Base-by-base conservation (phyloP, 2,113 vertebrate species). In the Propithecus coquereli region DNA sequence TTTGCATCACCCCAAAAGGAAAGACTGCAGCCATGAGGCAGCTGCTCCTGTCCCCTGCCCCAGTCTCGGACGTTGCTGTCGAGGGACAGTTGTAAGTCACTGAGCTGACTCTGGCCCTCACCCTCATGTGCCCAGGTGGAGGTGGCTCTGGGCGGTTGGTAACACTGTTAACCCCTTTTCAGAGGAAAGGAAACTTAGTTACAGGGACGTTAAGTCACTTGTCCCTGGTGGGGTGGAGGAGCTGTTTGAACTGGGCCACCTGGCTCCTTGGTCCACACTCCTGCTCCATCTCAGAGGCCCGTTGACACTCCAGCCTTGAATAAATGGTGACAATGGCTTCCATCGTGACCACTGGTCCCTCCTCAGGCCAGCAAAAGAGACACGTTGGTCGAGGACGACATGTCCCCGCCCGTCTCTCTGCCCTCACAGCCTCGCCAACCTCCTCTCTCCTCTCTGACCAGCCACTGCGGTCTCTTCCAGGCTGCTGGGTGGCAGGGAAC, bases 351-450 rank as follows among this genome's bases (percentile, higher is more conserved):
- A 18, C 1, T 0, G 12, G 5, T 3, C 23, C 17, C 66, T 47
- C 47, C 0, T 9, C 6, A 1, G 1, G 1, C 27, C 43, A 17
- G 43, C 1, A 6, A 43, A 43, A 32, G 66, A 22, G 54, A 37
- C 22, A 2, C 0, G 0, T 45, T 18, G 27, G 13, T 9, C 12
- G 18, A 47, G 8, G 37, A 61, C 6, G 16, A 30, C 22, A 37
- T 1, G 0, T 8, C 13, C 32, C 2, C 52, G 2, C 23, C 5
- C 22, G 2, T 43, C 17, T 32, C 65, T 71, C 45, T 40, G 7
- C 18, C 79, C 2, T 9, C 1, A 7, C 1, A 7, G 9, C 25
- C 27, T 32, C 0, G 0, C 25, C 5, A 3, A 34, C n/a, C 6
- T 61, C 17, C 27, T 27, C 6, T 32, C 43, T 57, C 40, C 6